A percentile compares a stretch with the other conserved stretches of the same genome.
These are phyloP conservation scores for Lichenostomus cassidix DNA, from an alignment of 2,113 vertebrate genomes.

Conservation along the genomic window DNA sequence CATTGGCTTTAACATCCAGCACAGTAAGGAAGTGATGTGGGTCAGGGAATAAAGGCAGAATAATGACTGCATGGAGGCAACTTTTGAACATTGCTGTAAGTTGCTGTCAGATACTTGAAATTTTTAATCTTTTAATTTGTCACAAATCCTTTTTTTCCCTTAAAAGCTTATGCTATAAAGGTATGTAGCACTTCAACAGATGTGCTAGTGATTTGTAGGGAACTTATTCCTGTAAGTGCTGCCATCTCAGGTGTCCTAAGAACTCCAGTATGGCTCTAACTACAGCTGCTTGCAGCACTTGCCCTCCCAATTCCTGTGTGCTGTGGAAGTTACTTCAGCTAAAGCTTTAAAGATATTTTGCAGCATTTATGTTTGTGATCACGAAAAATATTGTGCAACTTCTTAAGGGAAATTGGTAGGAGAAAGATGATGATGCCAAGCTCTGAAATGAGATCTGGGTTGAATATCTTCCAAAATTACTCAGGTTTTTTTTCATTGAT, in stretches of 20 bases:
- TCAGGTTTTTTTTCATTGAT: background rate
- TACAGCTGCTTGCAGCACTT: background rate
- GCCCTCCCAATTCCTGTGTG: background rate
- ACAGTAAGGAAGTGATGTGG: background rate
- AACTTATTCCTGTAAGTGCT: background rate
- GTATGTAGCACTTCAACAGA: background rate
- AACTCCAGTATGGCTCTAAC: background rate
- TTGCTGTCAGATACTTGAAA: background rate
- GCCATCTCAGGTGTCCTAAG: background rate
- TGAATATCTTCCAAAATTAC: background rate
- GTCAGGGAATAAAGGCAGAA: background rate
- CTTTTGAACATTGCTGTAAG: background rate
- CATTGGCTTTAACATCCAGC: background rate
- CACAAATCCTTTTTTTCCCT: background rate
- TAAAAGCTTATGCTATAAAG: background rate
- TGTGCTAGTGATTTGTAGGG: background rate
- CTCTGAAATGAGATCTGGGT: background rate
- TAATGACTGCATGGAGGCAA: background rate
- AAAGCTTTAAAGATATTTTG: background rate
- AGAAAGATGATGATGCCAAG: background rate
- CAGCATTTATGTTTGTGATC: background rate
- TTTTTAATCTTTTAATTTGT: slow-evolving; percentile 5
- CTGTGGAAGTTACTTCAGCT: background rate
- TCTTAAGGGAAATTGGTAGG: background rate
- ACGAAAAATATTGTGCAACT: background rate